phyloP scores from a whole-genome alignment of 2,888 invertebrate species.

The Crepidodera aurea region DNA sequence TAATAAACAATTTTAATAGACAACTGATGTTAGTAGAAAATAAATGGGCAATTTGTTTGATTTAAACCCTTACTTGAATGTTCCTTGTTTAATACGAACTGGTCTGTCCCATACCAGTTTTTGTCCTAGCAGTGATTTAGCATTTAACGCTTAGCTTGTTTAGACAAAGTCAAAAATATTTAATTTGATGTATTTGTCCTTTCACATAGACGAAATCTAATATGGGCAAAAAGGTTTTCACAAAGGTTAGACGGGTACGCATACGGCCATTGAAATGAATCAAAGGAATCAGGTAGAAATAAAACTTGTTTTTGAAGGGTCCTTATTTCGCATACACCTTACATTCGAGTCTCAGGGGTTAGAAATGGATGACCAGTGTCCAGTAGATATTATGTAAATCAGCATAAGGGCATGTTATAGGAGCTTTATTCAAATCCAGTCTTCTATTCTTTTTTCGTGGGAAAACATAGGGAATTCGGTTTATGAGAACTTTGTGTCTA shows the following conservation, averaged over 20 bases:
- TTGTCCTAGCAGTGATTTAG: not conserved
- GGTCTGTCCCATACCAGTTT: not conserved
- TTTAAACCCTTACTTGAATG: not conserved
- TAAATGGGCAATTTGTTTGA: not conserved
- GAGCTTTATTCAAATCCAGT: conserved; percentile 53
- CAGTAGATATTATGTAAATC: conserved; percentile 58
- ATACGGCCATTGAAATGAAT: conserved; percentile 31
- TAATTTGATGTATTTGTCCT: conserved; percentile 25
- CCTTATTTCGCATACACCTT: conserved; percentile 41
- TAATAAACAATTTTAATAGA: too few relatives aligned
- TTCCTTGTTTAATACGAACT: not conserved
- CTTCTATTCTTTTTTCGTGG: conserved; percentile 54
- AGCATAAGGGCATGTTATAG: conserved; percentile 49
- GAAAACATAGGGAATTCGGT: conserved; percentile 46
- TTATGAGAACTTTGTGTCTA: conserved; percentile 38
- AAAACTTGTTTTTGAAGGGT: conserved; percentile 43
- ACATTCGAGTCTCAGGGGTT: conserved; percentile 42
- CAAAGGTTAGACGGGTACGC: conserved; percentile 23
- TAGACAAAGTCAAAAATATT: conserved; percentile 27
- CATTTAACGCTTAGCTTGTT: conserved; percentile 7
- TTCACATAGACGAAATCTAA: conserved; percentile 28
- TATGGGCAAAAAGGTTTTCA: conserved; percentile 22
- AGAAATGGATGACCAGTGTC: conserved; percentile 56
- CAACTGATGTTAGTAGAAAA: too few relatives aligned
- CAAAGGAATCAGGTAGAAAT: conserved; percentile 44